A percentile compares a stretch with the other conserved stretches of the same genome.
Evolutionary conservation across 2,888 invertebrate genomes (phyloP).

Genomic region (Nymphalis c-album): DNA sequence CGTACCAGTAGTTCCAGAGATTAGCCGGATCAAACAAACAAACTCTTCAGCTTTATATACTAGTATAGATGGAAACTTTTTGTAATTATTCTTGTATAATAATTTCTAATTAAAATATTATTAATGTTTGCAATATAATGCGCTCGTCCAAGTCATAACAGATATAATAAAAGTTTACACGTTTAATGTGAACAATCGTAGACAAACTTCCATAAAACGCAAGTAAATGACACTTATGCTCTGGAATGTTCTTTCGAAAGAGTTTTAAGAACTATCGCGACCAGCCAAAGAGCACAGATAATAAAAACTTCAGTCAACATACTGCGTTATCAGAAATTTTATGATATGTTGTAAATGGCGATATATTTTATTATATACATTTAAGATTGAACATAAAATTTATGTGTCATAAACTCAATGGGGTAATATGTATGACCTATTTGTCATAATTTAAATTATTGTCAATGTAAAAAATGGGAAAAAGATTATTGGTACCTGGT

Average conservation of each 20-base stretch:
- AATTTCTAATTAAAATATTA: not conserved
- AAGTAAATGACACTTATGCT: constrained; percentile 17
- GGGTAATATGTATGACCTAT: constrained; percentile 1
- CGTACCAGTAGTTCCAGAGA: no score
- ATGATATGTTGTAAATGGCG: constrained; percentile 22
- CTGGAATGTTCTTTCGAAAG: constrained; percentile 17
- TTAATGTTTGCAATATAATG: not conserved
- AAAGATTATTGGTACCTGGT: no score
- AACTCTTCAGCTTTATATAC: no score
- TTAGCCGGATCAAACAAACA: no score
- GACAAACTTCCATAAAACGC: constrained; percentile 21
- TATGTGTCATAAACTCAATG: constrained; percentile 23
- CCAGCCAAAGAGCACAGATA: constrained; percentile 22
- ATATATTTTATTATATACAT: constrained; percentile 15
- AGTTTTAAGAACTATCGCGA: constrained; percentile 21
- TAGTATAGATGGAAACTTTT: no score
- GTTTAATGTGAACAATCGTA: constrained; percentile 17
- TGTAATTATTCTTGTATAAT: no score
- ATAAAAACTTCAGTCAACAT: constrained; percentile 35
- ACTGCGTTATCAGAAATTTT: constrained; percentile 27
- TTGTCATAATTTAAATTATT: constrained; percentile 1
- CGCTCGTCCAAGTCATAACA: not conserved
- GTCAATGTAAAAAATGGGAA: no score
- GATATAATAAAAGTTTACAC: constrained; percentile 17
- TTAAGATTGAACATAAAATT: constrained; percentile 23